These are phyloP conservation scores for Cheilosia scutellata DNA, from an alignment of 2,888 invertebrate genomes.

Conservation along the genomic window DNA sequence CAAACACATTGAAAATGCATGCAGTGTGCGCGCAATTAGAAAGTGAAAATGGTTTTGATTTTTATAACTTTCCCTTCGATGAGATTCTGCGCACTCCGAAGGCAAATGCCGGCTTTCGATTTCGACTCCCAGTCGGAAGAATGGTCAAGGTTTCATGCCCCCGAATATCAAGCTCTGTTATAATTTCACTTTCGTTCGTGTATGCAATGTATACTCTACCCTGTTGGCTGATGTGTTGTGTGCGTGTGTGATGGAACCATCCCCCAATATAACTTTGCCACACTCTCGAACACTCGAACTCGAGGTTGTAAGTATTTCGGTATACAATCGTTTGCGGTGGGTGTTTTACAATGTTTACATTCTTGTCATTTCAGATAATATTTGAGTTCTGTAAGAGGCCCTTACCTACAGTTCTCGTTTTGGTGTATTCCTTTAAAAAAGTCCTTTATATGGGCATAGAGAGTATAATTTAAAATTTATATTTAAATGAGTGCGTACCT, in stretches of 20 bases:
- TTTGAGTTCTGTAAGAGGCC: slow-evolving; percentile 68
- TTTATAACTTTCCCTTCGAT: slow-evolving; percentile 75
- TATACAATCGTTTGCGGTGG: slow-evolving; percentile 74
- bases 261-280: slow-evolving; percentile 55
- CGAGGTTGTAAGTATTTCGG: slow-evolving; percentile 71
- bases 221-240: slow-evolving; percentile 73
- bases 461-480: slow-evolving; percentile 29
- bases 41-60: slow-evolving; percentile 71
- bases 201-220: slow-evolving; percentile 79
- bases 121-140: slow-evolving; percentile 58
- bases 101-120: slow-evolving; percentile 66
- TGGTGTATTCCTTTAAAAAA: slow-evolving; percentile 32
- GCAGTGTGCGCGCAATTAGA: slow-evolving; percentile 56
- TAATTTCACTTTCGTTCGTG: slow-evolving; percentile 78
- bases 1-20: slow-evolving; percentile 61
- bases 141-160: slow-evolving; percentile 83
- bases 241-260: slow-evolving; percentile 67
- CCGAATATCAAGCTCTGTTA: slow-evolving; percentile 51
- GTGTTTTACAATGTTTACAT: slow-evolving; percentile 76
- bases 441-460: background rate
- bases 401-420: slow-evolving; percentile 38
- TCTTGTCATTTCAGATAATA: slow-evolving; percentile 75
- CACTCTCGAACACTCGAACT: slow-evolving; percentile 45
- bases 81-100: slow-evolving; percentile 77
- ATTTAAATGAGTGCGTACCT: slow-evolving; percentile 36